Evolutionary conservation across 2,113 vertebrate genomes (phyloP).

Genomic region (Podarcis cretensis): DNA sequence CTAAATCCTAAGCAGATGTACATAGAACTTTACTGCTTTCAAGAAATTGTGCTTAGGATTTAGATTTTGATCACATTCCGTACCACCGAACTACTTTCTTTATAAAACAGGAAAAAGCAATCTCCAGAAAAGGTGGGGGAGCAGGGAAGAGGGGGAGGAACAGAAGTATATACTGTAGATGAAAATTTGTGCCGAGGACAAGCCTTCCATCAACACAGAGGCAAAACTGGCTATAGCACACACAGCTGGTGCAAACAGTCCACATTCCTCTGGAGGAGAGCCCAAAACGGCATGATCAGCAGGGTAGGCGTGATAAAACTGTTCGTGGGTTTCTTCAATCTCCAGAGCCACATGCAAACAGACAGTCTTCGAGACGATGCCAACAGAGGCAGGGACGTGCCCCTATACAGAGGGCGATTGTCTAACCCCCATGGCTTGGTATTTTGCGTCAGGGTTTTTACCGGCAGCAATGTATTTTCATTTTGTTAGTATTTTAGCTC

Average conservation of each 20-base stretch:
- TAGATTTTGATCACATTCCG: background rate
- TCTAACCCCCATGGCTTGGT: too few species aligned
- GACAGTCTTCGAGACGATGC: background rate
- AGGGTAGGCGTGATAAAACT: background rate
- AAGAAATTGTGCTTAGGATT: background rate
- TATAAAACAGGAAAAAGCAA: background rate
- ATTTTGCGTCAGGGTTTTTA: too few species aligned
- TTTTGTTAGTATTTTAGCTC: too few species aligned
- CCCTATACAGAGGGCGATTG: background rate
- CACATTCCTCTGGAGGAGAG: constrained; percentile 14
- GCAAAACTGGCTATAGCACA: background rate
- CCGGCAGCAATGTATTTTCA: too few species aligned
- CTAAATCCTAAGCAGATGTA: background rate
- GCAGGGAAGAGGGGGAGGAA: background rate
- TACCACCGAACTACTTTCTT: background rate
- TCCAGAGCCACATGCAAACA: background rate
- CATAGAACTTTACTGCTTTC: background rate
- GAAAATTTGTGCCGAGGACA: background rate
- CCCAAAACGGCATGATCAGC: background rate
- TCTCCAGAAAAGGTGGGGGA: background rate
- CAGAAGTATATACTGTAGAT: background rate
- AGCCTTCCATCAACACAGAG: background rate
- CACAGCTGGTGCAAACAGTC: constrained; percentile 8
- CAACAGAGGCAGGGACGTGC: background rate
- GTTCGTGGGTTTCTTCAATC: background rate